These are phyloP conservation scores for Cybosia mesomella DNA, from an alignment of 2,888 invertebrate species.

Conservation along the genomic window DNA sequence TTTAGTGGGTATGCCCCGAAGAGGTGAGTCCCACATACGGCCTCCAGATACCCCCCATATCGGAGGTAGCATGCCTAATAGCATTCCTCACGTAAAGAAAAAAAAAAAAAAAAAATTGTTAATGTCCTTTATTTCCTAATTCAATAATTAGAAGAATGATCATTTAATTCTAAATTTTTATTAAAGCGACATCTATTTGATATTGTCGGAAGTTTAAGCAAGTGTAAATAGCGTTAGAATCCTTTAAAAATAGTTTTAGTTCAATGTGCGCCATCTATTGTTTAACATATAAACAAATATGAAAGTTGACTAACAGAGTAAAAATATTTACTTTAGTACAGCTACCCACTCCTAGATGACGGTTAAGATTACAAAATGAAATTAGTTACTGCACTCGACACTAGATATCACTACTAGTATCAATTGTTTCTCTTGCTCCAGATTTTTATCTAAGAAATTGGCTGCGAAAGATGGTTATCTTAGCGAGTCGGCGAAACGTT, in stretches of 20 bases:
- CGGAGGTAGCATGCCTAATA: no score
- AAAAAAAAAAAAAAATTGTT: no score
- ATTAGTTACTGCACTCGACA: background rate
- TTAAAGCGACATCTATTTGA: constrained; percentile 1
- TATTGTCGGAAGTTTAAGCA: no score
- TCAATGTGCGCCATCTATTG: constrained; percentile 3
- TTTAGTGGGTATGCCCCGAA: no score
- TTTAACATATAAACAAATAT: background rate
- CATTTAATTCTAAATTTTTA: background rate
- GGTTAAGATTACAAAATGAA: background rate
- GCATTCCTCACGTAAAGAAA: no score
- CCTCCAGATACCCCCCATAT: no score
- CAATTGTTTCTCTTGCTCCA: constrained; percentile 23
- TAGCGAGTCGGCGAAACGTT: constrained; percentile 56
- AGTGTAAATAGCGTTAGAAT: no score
- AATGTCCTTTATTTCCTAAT: no score
- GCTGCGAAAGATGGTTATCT: constrained; percentile 55
- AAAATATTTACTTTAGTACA: background rate
- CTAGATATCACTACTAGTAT: constrained; percentile 36
- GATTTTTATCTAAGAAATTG: constrained; percentile 58
- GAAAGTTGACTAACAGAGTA: no score
- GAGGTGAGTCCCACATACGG: no score
- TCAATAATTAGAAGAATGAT: no score
- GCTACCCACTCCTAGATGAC: constrained; percentile 42
- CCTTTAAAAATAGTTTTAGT: no score